Evolutionary conservation across 2,888 invertebrate genomes (phyloP).

Genomic region (Tinea pellionella): DNA sequence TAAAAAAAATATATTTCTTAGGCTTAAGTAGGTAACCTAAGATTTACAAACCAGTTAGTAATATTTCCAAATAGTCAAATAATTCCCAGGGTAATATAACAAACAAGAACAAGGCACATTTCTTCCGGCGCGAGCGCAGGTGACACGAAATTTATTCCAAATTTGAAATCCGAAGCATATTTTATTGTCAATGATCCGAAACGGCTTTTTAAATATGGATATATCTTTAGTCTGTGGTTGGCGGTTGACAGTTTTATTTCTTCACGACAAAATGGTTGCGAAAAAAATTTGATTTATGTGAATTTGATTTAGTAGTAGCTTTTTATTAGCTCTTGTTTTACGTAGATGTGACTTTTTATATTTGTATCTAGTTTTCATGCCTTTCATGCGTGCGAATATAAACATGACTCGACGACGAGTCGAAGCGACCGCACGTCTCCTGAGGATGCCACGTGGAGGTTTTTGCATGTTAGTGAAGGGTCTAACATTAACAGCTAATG

Average conservation of each 20-base stretch:
- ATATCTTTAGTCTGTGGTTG: constrained; percentile 52
- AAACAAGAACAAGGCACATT: constrained; percentile 25
- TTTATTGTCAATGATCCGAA: constrained; percentile 61
- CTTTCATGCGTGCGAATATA: too few species aligned
- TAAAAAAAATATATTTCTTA: too few species aligned
- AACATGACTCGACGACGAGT: too few species aligned
- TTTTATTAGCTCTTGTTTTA: not conserved
- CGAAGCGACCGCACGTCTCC: too few species aligned
- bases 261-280: constrained; percentile 45
- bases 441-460: too few species aligned
- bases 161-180: constrained; percentile 67
- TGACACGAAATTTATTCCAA: constrained; percentile 69
- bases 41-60: not conserved
- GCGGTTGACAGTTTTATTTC: constrained; percentile 66
- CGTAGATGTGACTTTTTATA: too few species aligned
- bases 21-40: too few species aligned
- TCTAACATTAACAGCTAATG: too few species aligned
- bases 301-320: constrained; percentile 40
- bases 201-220: constrained; percentile 68
- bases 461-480: too few species aligned
- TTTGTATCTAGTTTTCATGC: too few species aligned
- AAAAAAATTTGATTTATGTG: constrained; percentile 61
- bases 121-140: constrained; percentile 66
- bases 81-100: not conserved
- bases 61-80: not conserved